phyloP scores from a whole-genome alignment of 2,113 vertebrate species.

The Cygnus atratus region DNA sequence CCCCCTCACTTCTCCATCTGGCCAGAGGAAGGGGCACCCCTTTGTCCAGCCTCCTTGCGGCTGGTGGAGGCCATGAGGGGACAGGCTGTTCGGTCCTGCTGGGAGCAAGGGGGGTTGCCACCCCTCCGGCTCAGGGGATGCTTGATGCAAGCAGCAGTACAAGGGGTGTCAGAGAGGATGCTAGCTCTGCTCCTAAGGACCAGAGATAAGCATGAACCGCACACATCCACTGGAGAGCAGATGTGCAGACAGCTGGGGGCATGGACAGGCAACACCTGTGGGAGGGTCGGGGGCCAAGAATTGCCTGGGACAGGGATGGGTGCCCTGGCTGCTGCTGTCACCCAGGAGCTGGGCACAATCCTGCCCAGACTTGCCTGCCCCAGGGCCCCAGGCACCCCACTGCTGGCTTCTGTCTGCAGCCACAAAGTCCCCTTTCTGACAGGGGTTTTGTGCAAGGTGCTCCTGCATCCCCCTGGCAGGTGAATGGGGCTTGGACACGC shows the following conservation, averaged over 20 bases:
- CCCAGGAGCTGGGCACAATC: background rate
- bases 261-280: background rate
- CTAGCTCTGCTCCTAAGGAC: background rate
- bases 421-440: no score
- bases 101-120: background rate
- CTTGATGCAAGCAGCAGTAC: background rate
- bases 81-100: background rate
- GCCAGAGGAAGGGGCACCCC: background rate
- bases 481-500: background rate
- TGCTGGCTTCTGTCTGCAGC: background rate
- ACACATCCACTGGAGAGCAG: background rate
- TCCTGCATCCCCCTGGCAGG: no score
- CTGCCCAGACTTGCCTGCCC: background rate
- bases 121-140: rapidly evolving
- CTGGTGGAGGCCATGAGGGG: background rate
- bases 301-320: background rate
- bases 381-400: rapidly evolving
- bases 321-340: rapidly evolving
- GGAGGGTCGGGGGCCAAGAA: background rate
- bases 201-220: background rate
- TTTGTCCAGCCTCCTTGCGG: background rate
- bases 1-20: background rate
- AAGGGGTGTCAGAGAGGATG: background rate
- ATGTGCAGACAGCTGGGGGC: background rate
- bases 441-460: no score